These are phyloP conservation scores for Meleagris gallopavo DNA, from an alignment of 2,113 vertebrate genomes.

Conservation along the genomic window DNA sequence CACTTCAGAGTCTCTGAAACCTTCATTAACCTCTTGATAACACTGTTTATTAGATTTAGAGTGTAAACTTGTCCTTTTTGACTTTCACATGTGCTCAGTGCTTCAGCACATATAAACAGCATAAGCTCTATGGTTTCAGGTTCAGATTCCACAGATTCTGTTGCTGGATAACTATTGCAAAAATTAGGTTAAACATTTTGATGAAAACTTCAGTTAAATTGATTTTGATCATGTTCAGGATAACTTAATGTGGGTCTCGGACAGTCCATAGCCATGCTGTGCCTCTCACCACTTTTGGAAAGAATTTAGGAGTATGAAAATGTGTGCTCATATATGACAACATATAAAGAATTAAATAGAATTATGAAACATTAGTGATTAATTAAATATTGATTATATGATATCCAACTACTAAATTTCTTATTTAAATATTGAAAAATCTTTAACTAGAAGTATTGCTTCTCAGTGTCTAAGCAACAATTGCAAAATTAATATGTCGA, in stretches of 20 bases:
- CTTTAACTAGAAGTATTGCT: not conserved
- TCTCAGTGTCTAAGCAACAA: not conserved
- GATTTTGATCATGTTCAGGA: not conserved
- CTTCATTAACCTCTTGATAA: constrained; percentile 16
- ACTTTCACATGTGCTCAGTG: not conserved
- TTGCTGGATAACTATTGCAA: not conserved
- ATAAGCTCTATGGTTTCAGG: not conserved
- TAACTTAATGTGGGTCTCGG: not conserved
- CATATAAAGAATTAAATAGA: not conserved
- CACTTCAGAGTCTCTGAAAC: not conserved
- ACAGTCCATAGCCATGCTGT: not conserved
- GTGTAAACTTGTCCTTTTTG: not conserved
- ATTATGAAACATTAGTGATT: not conserved
- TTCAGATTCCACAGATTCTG: not conserved
- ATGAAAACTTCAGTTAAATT: not conserved
- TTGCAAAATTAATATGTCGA: not conserved
- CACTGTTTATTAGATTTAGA: constrained; percentile 1
- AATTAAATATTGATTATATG: not conserved
- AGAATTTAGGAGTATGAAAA: not conserved
- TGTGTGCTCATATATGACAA: too few species aligned
- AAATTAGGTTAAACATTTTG: not conserved
- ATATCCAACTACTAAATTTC: too few species aligned
- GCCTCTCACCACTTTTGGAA: not conserved
- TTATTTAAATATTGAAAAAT: not conserved
- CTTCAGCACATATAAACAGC: not conserved